phyloP scores from a whole-genome alignment of 2,888 invertebrate genomes.

The Thecophora atra region DNA sequence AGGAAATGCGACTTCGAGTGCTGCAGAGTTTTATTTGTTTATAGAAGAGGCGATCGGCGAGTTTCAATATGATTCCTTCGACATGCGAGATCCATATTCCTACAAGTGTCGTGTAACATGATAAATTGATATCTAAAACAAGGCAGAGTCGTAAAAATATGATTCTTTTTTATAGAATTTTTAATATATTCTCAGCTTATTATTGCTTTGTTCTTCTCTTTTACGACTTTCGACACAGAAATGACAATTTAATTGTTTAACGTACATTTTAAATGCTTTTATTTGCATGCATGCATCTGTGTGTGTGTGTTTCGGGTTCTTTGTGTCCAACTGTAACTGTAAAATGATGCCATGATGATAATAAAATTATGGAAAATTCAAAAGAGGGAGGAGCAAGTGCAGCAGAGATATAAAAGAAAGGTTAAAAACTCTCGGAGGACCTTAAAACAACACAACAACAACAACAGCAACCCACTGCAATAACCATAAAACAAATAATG shows the following conservation, averaged over 20 bases:
- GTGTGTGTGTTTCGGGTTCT: constrained; percentile 10
- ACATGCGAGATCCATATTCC: constrained; percentile 21
- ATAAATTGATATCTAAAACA: constrained; percentile 16
- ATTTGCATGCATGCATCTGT: constrained; percentile 17
- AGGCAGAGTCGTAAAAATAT: constrained; percentile 41
- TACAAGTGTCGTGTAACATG: constrained; percentile 10
- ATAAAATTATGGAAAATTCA: constrained; percentile 34
- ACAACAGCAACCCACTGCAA: background rate
- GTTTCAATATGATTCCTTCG: background rate
- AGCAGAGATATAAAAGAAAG: background rate
- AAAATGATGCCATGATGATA: constrained; percentile 34
- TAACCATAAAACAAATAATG: background rate
- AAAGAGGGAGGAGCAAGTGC: background rate
- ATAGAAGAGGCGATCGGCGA: background rate
- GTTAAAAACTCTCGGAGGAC: constrained; percentile 10
- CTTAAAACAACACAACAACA: background rate
- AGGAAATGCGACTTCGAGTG: constrained; percentile 13
- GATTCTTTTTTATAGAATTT: constrained; percentile 18
- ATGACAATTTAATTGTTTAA: constrained; percentile 30
- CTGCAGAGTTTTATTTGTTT: constrained; percentile 29
- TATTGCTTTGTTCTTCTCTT: background rate
- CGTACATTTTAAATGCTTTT: constrained; percentile 32
- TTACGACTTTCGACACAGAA: constrained; percentile 30
- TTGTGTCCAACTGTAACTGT: constrained; percentile 25
- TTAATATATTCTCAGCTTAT: background rate